Percentiles rank a stretch among this genome's conserved stretches.
Evolutionary conservation across 64 coral and sea anemone species (phyloP).

Genomic region (Porites lutea): DNA sequence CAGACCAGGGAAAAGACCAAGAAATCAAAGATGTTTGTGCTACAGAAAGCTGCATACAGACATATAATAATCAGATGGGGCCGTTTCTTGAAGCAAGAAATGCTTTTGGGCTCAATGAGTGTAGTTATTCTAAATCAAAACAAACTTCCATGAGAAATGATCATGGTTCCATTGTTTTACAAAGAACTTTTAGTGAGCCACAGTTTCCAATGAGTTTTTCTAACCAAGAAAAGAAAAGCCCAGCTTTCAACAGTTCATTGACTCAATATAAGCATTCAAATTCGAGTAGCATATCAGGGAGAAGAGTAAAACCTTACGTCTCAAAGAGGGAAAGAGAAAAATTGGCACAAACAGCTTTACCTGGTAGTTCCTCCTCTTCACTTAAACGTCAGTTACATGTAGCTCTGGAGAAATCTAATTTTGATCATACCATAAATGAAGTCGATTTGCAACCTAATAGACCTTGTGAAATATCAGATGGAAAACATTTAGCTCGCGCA

Average conservation of each 20-base stretch:
- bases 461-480: not conserved
- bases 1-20: no score
- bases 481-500: not conserved
- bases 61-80: not conserved
- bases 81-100: not conserved
- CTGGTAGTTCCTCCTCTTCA: not conserved
- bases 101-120: no score
- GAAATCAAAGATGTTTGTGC: not conserved
- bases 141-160: no score
- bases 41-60: not conserved
- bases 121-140: no score
- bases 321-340: constrained; percentile 48
- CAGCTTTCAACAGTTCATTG: not conserved
- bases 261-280: not conserved
- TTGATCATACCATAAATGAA: not conserved
- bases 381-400: not conserved
- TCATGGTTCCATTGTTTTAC: no score
- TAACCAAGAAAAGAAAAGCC: no score
- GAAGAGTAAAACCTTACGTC: constrained; percentile 18
- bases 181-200: no score
- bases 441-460: not conserved
- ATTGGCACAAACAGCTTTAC: not conserved
- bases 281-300: not conserved
- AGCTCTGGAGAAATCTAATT: not conserved
- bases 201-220: no score